phyloP scores from a whole-genome alignment of 1,140 invertebrate species.

The Bombus turneri region DNA sequence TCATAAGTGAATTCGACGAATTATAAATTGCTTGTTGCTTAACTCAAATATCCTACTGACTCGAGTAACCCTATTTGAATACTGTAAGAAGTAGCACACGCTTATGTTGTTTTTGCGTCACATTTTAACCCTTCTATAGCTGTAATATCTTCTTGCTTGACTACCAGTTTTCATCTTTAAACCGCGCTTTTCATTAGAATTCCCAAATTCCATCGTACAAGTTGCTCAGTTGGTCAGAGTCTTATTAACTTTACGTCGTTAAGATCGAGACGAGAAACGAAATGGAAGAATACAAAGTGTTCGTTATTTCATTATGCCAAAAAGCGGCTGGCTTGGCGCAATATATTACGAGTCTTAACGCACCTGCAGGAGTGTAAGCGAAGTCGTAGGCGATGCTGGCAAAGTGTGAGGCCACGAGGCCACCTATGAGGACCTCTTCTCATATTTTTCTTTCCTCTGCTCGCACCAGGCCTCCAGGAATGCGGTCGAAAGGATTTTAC shows the following conservation, averaged over 20 bases:
- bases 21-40: too few relatives aligned
- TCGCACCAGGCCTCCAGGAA: slow-evolving; percentile 62
- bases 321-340: slow-evolving; percentile 36
- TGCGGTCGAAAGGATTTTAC: slow-evolving; percentile 67
- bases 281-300: slow-evolving; percentile 29
- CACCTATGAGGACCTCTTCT: slow-evolving; percentile 64
- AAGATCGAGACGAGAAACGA: neutral
- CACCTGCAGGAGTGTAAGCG: slow-evolving; percentile 53
- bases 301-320: slow-evolving; percentile 61
- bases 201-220: neutral
- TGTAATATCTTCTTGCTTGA: neutral
- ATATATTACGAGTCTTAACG: slow-evolving; percentile 59
- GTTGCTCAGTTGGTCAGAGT: neutral
- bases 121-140: neutral
- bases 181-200: neutral
- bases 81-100: too few relatives aligned
- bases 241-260: neutral
- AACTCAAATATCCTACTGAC: too few relatives aligned
- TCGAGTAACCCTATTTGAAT: too few relatives aligned
- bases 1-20: too few relatives aligned
- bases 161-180: neutral
- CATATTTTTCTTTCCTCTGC: slow-evolving; percentile 62
- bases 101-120: neutral
- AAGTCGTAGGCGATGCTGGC: slow-evolving; percentile 63
- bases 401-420: slow-evolving; percentile 67